phyloP scores from a whole-genome alignment of 2,888 invertebrate genomes.

The Lithosia quadra region DNA sequence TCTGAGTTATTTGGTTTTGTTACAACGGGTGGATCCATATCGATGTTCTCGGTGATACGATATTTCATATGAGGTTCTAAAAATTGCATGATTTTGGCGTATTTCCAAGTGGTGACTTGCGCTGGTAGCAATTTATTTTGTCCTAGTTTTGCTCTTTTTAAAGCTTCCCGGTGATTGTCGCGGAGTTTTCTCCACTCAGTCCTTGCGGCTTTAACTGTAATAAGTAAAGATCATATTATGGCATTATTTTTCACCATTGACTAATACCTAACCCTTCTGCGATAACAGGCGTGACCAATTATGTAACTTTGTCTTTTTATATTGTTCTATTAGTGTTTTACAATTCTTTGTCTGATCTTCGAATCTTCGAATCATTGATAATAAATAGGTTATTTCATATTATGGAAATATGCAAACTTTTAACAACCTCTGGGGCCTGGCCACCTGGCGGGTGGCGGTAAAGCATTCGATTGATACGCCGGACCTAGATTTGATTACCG shows the following conservation, averaged over 20 bases:
- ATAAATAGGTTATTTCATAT: no score
- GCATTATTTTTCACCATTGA: no score
- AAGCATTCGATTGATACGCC: no score
- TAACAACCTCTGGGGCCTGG: no score
- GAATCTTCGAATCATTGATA: no score
- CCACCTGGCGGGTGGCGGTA: no score
- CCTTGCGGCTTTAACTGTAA: conserved; percentile 77
- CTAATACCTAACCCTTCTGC: no score
- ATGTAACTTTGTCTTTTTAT: no score
- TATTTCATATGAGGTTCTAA: conserved; percentile 83
- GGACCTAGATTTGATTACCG: no score
- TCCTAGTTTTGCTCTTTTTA: conserved; percentile 79
- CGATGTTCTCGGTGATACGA: conserved; percentile 79
- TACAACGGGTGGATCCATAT: conserved; percentile 64
- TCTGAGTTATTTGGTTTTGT: conserved; percentile 58
- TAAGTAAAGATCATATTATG: background rate
- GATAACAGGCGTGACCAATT: no score
- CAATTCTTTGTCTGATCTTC: no score
- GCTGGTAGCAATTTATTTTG: conserved; percentile 80
- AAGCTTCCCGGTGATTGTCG: conserved; percentile 79
- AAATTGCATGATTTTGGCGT: conserved; percentile 82
- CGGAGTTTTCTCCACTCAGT: conserved; percentile 81
- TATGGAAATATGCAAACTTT: no score
- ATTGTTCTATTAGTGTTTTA: background rate
- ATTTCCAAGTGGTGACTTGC: conserved; percentile 83